phyloP scores from a whole-genome alignment of 2,113 vertebrate species.

The Pomatorhinus ruficollis region DNA sequence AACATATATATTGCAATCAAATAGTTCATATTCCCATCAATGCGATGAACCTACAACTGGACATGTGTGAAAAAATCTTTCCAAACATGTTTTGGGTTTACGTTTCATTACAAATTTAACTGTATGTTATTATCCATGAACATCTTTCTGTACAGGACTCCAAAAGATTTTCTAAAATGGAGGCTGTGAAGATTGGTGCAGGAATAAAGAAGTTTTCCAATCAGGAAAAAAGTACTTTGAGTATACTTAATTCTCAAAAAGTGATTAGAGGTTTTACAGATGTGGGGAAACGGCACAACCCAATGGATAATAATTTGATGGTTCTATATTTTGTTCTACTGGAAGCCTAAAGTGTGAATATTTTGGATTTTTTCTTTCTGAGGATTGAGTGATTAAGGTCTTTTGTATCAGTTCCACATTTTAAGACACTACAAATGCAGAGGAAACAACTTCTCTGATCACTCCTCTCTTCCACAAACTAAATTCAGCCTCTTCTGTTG shows the following conservation, averaged over 20 bases:
- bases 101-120: neutral
- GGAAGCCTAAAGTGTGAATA: neutral
- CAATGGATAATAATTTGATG: neutral
- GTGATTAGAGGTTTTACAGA: neutral
- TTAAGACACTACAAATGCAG: neutral
- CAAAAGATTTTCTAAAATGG: neutral
- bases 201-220: neutral
- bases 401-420: neutral
- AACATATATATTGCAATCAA: neutral
- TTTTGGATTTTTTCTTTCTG: neutral
- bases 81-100: neutral
- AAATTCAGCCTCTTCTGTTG: neutral
- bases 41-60: neutral
- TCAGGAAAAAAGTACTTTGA: neutral
- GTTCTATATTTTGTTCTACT: neutral
- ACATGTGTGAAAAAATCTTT: neutral
- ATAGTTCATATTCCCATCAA: neutral
- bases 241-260: neutral
- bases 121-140: neutral
- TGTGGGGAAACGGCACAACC: neutral
- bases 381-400: neutral
- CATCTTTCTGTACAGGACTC: neutral
- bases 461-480: neutral
- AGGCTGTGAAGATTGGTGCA: neutral
- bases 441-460: neutral